phyloP scores from a whole-genome alignment of 2,113 vertebrate species.

The Galeopterus variegatus region DNA sequence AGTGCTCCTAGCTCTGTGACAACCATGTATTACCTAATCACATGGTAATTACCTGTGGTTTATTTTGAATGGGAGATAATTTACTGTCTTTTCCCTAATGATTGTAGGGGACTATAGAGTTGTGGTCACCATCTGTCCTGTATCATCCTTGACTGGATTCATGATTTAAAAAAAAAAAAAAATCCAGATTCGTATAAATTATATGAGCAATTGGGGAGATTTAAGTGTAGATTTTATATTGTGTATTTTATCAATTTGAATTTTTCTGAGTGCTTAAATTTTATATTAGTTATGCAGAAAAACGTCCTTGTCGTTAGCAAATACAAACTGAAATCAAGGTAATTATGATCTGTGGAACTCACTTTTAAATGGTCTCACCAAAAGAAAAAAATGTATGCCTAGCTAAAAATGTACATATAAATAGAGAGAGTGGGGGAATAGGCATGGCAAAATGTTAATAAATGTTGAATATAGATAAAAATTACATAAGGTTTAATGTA shows the following conservation, averaged over 20 bases:
- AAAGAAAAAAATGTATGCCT: not conserved
- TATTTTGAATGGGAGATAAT: not conserved
- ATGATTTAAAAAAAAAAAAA: too few species aligned
- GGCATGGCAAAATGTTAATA: not conserved
- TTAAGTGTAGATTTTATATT: not conserved
- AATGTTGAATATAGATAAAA: not conserved
- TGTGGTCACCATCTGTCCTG: not conserved
- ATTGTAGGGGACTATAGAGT: not conserved
- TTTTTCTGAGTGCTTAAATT: not conserved
- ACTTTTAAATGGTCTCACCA: not conserved
- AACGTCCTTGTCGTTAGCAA: not conserved
- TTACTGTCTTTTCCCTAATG: not conserved
- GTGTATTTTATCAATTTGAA: not conserved
- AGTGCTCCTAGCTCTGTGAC: not conserved
- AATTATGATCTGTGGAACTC: not conserved
- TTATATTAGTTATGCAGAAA: not conserved
- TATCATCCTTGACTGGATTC: not conserved
- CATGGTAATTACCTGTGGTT: not conserved
- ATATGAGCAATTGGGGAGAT: accelerated
- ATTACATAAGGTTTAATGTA: not conserved
- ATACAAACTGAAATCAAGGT: not conserved
- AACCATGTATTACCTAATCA: not conserved
- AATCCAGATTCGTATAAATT: not conserved
- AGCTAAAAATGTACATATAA: not conserved
- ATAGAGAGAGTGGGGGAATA: not conserved